phyloP scores from a whole-genome alignment of 2,888 invertebrate species.

The Orgyia antiqua region DNA sequence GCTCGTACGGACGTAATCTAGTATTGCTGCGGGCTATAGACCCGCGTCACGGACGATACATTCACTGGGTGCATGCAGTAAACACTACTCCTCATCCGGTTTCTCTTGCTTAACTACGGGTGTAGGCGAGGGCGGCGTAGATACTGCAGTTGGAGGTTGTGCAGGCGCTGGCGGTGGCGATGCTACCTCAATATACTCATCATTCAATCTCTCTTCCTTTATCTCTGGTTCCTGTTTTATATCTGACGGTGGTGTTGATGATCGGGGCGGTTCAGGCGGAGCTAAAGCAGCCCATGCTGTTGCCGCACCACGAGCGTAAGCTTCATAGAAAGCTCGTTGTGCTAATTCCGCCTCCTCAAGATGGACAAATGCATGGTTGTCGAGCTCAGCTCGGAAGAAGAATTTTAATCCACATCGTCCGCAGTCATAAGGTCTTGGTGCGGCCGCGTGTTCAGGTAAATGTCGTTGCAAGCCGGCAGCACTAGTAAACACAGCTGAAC shows the following conservation, averaged over 20 bases:
- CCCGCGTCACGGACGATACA: slow-evolving; percentile 65
- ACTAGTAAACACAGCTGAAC: slow-evolving; percentile 91
- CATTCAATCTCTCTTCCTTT: slow-evolving; percentile 62
- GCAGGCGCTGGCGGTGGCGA: slow-evolving; percentile 51
- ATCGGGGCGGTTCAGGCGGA: slow-evolving; percentile 42
- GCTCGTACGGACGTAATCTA: slow-evolving; percentile 70
- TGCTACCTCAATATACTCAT: slow-evolving; percentile 71
- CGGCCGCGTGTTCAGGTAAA: slow-evolving; percentile 88
- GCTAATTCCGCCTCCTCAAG: slow-evolving; percentile 73
- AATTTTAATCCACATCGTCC: slow-evolving; percentile 89
- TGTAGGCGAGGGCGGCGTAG: slow-evolving; percentile 30
- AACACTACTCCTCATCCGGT: slow-evolving; percentile 48
- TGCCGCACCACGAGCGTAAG: slow-evolving; percentile 66
- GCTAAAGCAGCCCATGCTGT: slow-evolving; percentile 66
- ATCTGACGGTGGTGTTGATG: slow-evolving; percentile 31
- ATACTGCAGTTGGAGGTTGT: slow-evolving; percentile 33
- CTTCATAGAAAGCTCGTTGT: slow-evolving; percentile 68
- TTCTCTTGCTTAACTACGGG: slow-evolving; percentile 63
- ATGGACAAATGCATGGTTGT: slow-evolving; percentile 87
- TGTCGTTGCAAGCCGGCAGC: slow-evolving; percentile 89
- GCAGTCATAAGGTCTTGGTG: slow-evolving; percentile 92
- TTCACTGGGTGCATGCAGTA: slow-evolving; percentile 19
- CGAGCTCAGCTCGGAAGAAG: slow-evolving; percentile 93
- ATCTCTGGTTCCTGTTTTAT: slow-evolving; percentile 62
- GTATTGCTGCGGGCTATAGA: slow-evolving; percentile 64